Conservation (phyloP, 2,797 vertebrate species). For the Orestias chungarensis region DNA sequence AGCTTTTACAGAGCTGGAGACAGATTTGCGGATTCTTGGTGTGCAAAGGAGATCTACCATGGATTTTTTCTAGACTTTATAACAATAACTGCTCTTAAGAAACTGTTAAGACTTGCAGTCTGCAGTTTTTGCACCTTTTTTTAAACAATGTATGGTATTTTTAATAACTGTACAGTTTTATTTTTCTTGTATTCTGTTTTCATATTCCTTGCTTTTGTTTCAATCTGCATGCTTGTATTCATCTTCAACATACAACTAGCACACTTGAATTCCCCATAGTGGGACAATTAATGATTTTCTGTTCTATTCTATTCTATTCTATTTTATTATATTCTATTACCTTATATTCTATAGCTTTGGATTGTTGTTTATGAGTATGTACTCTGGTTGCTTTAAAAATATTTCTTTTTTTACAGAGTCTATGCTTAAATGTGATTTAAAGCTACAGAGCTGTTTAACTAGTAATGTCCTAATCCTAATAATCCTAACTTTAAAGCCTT, state of each 20-base stretch:
- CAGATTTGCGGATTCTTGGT: not conserved
- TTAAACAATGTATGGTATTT: not conserved
- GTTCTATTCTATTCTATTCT: not conserved
- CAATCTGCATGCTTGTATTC: not conserved
- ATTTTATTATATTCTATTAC: not conserved
- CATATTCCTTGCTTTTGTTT: not conserved
- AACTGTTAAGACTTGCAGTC: not conserved
- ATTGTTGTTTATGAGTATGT: not conserved
- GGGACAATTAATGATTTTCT: not conserved
- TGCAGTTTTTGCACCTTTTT: not conserved
- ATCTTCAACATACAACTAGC: not conserved
- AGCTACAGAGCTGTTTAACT: not conserved
- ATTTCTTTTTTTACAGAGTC: not conserved
- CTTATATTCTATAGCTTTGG: not conserved
- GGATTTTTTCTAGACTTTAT: not conserved
- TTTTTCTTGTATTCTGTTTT: not conserved
- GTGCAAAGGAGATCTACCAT: not conserved
- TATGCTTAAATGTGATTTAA: not conserved
- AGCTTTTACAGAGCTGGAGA: not conserved
- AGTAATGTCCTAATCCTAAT: not conserved
- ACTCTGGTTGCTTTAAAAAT: not conserved
- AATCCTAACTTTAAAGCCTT: not conserved
- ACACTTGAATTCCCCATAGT: not conserved
- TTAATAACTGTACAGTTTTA: not conserved
- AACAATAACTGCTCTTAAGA: not conserved